Base-by-base conservation (phyloP, 2,888 invertebrate species). In the Taenaris catops region DNA sequence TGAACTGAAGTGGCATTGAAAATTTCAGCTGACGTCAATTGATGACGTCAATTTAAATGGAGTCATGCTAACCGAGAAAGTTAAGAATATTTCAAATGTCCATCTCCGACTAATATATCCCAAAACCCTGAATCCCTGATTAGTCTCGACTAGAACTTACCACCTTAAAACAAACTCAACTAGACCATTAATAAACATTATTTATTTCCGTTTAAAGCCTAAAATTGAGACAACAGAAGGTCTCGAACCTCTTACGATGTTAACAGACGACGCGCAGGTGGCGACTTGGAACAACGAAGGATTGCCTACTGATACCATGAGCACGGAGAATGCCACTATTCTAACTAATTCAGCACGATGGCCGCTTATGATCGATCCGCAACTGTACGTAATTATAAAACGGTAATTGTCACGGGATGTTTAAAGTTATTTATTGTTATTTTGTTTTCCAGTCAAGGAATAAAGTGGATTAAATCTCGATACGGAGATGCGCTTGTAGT, bases 271-370 rank as follows among this genome's bases (percentile, higher is more conserved):
- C 70, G 97, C 97, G 0, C 93, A 93, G 68, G 91, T 98, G 39
- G 98, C 98, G 0, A 89, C 91, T 34, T 98, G 98, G 98, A 97
- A 97, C 67, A 98, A 98, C 65, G 96, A 96, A 72, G 97, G 94
- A 0, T 76, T 98, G 26, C 98, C 98, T 2, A 93, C 93, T 29
- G 98, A 98, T 69, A 89, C 94, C 28, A 97, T 97, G 96, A 97
- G 97, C 3, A 90, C 96, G 0, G 97, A 98, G 74, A 98, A 98
- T 71, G 98, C 97, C 2, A 95, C 95, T 8, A 97, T 98, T 50
- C 88, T 98, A 32, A 92, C 93, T 8, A 95, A 94, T 70, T 96
- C 96, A 0, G 92, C 96, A 20, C 88, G 97, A 11, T 98, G 97
- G 96, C 97, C 98, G 0, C 84, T 98, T 8, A 96, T 98, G 91